Percentiles rank a stretch among this genome's conserved stretches.
Evolutionary conservation across 2,797 vertebrate genomes (phyloP).

Genomic region (Lacerta bilineata): DNA sequence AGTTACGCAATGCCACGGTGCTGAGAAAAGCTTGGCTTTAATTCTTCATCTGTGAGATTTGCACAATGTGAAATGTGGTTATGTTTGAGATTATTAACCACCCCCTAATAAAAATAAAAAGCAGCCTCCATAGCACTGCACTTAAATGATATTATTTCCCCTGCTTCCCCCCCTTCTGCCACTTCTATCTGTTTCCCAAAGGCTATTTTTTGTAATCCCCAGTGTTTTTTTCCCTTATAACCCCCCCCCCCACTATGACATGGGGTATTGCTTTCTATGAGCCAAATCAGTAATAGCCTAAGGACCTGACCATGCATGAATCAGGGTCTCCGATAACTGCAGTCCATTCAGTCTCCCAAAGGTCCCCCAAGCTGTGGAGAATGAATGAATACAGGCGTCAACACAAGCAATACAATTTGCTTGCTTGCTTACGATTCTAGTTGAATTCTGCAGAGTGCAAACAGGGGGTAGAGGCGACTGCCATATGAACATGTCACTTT

Average conservation of each 20-base stretch:
- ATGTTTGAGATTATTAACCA: background rate
- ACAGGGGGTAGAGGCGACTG: background rate
- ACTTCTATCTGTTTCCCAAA: background rate
- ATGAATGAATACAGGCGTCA: background rate
- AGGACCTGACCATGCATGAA: background rate
- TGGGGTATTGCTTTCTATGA: background rate
- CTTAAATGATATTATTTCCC: background rate
- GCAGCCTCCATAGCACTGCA: background rate
- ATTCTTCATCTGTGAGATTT: background rate
- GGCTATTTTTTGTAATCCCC: background rate
- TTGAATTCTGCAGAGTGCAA: background rate
- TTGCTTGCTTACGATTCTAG: background rate
- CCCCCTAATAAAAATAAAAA: background rate
- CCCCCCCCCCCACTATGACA: background rate
- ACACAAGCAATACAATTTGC: background rate
- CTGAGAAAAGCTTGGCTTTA: background rate
- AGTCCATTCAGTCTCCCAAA: background rate
- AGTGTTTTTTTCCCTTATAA: no score
- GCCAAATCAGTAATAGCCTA: background rate
- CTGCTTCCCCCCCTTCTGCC: background rate
- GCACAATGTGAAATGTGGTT: background rate
- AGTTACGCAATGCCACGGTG: background rate
- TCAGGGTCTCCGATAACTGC: background rate
- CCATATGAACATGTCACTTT: background rate
- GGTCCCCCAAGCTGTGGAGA: background rate